Evolutionary conservation across 1,140 invertebrate species (phyloP), one percentile per base, ranked within the genome.

Genomic region (Aphaenogaster ashmeadi): DNA sequence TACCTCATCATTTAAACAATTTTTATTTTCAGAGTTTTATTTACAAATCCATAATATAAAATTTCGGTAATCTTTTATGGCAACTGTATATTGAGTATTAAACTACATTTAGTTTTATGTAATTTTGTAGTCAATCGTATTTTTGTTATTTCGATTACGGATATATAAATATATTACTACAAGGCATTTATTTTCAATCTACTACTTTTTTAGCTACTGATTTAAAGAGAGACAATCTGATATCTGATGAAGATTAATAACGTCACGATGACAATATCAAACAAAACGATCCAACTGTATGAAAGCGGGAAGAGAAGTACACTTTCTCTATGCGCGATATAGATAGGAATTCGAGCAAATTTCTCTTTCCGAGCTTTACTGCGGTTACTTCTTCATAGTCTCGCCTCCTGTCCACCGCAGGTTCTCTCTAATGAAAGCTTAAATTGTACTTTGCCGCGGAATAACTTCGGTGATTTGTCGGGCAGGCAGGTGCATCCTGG

Each of bases 401-500:
- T 87, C 80, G 27, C 27, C 78, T 60, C 9, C 38, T 62, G 69
- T 56, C 60, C 67, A 77, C 60, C 47, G 56, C 88, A 50, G 66
- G 74, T 88, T 88, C 79, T 87, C 44, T 79, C 79, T 89, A 90
- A 90, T 62, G 89, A 88, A 80, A 80, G 86, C 86, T 62, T 60
- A 75, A 75, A 90, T 87, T 81, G 80, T 67, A 75, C 67, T 56
- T 58, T 36, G 27, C 60, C 67, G 89, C 44, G 54, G 54, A 85
- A 88, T 90, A 90, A 90, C 88, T 84, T 90, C 6, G 64, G 44
- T 47, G 85, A 91, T 91, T 89, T 81, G 89, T 91, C 86, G 79
- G 86, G 41, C 47, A 87, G 87, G 74, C 90, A 88, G 90, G 90
- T 84, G 87, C 87, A 91, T 93, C 87, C 92, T 92, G 92, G 92